Conservation (phyloP, 2,888 invertebrate genomes). For the Agrilus biguttatus region DNA sequence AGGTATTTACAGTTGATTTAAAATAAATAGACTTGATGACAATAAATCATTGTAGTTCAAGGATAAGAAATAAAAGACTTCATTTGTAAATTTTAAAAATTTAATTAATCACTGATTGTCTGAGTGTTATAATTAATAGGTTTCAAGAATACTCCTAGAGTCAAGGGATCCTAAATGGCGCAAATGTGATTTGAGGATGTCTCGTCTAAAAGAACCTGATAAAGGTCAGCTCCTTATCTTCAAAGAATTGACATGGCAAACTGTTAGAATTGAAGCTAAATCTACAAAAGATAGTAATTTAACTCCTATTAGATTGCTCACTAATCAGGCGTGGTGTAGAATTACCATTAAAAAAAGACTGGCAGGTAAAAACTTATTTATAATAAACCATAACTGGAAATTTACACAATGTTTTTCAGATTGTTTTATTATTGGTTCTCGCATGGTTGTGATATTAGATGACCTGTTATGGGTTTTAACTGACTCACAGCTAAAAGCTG, state of each 20-base stretch:
- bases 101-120: neutral
- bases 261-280: conserved; percentile 86
- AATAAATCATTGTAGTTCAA: too few relatives aligned
- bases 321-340: conserved; percentile 87
- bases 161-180: conserved; percentile 88
- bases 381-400: neutral
- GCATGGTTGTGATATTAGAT: conserved; percentile 83
- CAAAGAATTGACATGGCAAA: conserved; percentile 96
- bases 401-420: conserved; percentile 42
- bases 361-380: conserved; percentile 41
- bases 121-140: conserved; percentile 37
- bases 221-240: conserved; percentile 87
- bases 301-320: conserved; percentile 80
- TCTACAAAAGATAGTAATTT: conserved; percentile 61
- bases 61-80: conserved; percentile 2
- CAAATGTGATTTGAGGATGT: conserved; percentile 73
- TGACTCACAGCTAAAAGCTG: conserved; percentile 89
- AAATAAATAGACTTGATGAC: too few relatives aligned
- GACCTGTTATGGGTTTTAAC: conserved; percentile 95
- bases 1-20: conserved; percentile 42
- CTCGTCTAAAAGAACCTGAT: conserved; percentile 79
- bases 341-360: conserved; percentile 91
- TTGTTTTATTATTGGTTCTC: conserved; percentile 83
- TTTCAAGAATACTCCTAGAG: conserved; percentile 84
- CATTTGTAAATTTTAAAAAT: neutral